Conservation (phyloP, 2,113 vertebrate genomes). For the Parotia lawesii region DNA sequence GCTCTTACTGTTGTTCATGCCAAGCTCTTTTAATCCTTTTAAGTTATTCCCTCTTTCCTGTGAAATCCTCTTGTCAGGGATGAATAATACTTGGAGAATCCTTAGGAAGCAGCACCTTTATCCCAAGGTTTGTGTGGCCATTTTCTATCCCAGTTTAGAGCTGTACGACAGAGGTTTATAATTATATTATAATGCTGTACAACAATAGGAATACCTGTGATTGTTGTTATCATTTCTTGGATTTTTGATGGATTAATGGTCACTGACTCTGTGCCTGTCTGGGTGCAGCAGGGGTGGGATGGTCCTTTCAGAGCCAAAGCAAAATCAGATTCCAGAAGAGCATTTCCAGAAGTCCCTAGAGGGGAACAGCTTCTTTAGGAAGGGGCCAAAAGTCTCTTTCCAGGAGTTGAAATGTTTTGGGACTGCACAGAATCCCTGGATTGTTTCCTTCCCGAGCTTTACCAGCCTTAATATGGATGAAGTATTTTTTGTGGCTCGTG, state of each 20-base stretch:
- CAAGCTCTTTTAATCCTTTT: neutral
- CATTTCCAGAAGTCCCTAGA: neutral
- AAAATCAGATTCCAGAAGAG: neutral
- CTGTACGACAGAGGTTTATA: neutral
- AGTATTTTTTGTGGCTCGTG: neutral
- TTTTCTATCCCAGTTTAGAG: neutral
- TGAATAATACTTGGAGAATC: neutral
- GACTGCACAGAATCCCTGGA: neutral
- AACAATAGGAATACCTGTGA: neutral
- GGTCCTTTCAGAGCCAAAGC: neutral
- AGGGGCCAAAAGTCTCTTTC: neutral
- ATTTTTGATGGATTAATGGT: neutral
- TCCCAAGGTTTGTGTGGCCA: neutral
- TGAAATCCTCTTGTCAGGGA: neutral
- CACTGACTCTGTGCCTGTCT: neutral
- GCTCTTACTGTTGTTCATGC: neutral
- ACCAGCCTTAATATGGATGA: neutral
- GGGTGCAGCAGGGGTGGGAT: fast-evolving
- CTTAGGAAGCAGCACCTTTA: neutral
- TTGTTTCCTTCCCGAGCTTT: neutral
- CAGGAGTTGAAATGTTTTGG: neutral
- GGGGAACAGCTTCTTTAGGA: neutral
- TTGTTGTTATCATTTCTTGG: neutral
- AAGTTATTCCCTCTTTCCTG: neutral
- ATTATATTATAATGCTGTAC: neutral